Percentiles rank a stretch among this genome's conserved stretches.
phyloP scores from a whole-genome alignment of 2,797 vertebrate genomes.

The Sciurus vulgaris region DNA sequence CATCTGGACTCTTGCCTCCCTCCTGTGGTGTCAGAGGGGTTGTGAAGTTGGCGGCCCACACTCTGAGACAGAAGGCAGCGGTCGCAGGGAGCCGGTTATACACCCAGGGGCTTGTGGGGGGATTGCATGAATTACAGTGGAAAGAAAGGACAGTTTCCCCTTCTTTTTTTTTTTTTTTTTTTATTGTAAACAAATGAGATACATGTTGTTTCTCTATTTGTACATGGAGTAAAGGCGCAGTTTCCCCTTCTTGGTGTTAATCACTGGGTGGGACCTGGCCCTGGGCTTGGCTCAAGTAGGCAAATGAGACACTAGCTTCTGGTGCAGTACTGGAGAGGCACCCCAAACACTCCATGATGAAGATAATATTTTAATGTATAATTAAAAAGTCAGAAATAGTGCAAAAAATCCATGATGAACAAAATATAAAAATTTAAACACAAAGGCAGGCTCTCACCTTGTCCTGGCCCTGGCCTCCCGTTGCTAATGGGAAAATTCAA shows the following conservation, averaged over 20 bases:
- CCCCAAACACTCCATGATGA: not conserved
- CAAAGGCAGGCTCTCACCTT: not conserved
- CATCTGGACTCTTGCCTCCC: not conserved
- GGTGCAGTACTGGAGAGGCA: not conserved
- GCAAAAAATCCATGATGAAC: not conserved
- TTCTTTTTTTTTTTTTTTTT: no score
- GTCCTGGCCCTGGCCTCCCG: not conserved
- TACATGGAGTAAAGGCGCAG: no score
- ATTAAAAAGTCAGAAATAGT: slow-evolving; percentile 16
- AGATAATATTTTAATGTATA: not conserved
- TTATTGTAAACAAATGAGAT: no score
- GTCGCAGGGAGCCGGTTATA: not conserved
- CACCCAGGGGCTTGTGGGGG: not conserved
- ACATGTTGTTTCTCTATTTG: no score
- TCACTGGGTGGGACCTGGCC: not conserved
- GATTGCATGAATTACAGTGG: not conserved
- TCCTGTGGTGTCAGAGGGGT: not conserved
- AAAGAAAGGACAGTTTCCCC: not conserved
- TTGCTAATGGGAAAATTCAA: not conserved
- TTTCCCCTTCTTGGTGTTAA: not conserved
- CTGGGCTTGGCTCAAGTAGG: not conserved
- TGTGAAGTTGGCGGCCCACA: not conserved
- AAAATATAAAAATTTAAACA: not conserved
- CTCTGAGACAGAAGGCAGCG: not conserved
- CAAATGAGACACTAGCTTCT: not conserved